phyloP scores from a whole-genome alignment of 2,797 vertebrate genomes.

The Diglossa cyanea region DNA sequence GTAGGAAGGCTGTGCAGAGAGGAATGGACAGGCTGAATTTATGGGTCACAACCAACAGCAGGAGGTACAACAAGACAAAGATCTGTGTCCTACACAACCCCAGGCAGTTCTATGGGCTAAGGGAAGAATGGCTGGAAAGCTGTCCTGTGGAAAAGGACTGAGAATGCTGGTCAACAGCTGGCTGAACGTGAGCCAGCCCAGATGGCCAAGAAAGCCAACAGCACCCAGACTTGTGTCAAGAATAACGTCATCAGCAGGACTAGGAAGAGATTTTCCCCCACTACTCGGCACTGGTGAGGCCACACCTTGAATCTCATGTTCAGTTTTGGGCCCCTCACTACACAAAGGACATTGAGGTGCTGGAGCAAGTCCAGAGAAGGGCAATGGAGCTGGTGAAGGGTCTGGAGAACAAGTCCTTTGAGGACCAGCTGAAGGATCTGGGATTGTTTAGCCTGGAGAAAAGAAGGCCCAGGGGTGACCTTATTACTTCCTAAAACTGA shows the following conservation, averaged over 20 bases:
- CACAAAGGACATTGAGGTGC: neutral
- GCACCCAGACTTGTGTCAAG: neutral
- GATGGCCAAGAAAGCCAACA: neutral
- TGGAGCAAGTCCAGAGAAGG: neutral
- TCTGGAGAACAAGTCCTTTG: neutral
- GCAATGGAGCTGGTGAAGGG: too few species aligned
- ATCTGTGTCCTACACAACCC: neutral
- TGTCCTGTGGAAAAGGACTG: neutral
- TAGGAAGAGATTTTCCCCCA: neutral
- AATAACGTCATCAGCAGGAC: neutral
- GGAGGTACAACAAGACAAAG: neutral
- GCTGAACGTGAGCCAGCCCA: neutral
- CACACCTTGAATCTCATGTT: neutral
- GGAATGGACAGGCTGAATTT: neutral
- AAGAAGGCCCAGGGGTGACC: neutral
- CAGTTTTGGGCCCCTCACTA: neutral
- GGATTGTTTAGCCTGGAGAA: neutral
- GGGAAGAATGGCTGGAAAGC: neutral
- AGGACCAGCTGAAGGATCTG: neutral
- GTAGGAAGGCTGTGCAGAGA: neutral
- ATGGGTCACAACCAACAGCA: neutral
- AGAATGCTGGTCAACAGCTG: neutral
- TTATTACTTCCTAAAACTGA: neutral
- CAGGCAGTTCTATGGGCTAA: neutral
- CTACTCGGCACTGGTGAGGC: fast-evolving